Evolutionary conservation across 1,140 invertebrate genomes (phyloP).

Genomic region (Acromyrmex heyeri): DNA sequence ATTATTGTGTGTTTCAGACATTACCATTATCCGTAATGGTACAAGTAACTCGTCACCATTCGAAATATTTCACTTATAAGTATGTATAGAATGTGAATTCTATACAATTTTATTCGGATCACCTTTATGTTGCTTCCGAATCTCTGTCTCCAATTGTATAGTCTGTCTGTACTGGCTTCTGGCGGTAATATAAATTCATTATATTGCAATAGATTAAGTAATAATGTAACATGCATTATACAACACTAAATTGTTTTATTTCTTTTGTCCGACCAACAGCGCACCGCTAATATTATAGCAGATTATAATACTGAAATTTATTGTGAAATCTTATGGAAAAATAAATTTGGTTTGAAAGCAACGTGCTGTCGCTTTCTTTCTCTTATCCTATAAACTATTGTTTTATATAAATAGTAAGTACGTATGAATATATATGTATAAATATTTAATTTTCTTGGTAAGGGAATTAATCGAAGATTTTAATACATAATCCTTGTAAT

Average conservation of each 20-base stretch:
- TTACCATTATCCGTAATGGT: not conserved
- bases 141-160: constrained; percentile 39
- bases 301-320: constrained; percentile 79
- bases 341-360: constrained; percentile 79
- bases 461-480: no score
- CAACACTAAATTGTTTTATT: constrained; percentile 75
- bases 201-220: constrained; percentile 62
- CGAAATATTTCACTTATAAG: constrained; percentile 68
- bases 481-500: no score
- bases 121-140: constrained; percentile 59
- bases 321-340: constrained; percentile 79
- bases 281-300: constrained; percentile 81
- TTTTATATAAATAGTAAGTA: not conserved
- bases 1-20: constrained; percentile 35
- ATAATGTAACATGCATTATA: constrained; percentile 66
- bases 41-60: constrained; percentile 57
- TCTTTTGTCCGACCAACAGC: constrained; percentile 79
- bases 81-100: constrained; percentile 45
- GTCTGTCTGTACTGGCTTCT: constrained; percentile 67
- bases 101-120: constrained; percentile 61
- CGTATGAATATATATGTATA: no score
- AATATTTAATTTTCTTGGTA: no score
- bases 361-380: not conserved
- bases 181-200: constrained; percentile 64
- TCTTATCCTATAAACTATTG: not conserved